Base-by-base conservation (phyloP, 2,797 vertebrate species). In the Rhynchotus rufescens region DNA sequence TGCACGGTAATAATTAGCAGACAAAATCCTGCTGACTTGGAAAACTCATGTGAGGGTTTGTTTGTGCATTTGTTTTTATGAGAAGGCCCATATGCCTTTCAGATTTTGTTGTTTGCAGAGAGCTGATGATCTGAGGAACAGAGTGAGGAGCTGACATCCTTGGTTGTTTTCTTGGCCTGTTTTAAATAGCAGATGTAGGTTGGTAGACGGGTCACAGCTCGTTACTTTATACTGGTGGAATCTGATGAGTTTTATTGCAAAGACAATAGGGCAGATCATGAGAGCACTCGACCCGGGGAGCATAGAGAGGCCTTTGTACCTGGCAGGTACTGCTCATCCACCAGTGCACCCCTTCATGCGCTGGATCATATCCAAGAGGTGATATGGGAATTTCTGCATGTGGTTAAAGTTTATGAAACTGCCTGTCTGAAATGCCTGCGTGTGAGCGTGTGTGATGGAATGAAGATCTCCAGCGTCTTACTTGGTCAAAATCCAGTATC, bases 41-140 rank as follows among this genome's bases (percentile, higher is more conserved):
- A 92, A 92, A 94, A 92, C 82, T 84, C 86, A 81, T 94, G 71
- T 86, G 84, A 87, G 74, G 84, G 84, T 93, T 90, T 96, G 94
- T 95, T 95, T 94, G 92, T 81, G 67, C 93, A 79, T 95, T 96
- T 96, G 87, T 89, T 96, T 96, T 94, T 93, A 93, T 94, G 93
- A 94, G 93, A 81, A 85, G 82, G 86, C 89, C 95, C 95, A 96
- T 96, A 94, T 95, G 95, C 93, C 84, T 92, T 77, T 96, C 90
- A 83, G 84, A 76, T 94, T 96, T 81, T 92, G 91, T 94, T 94
- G 89, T 95, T 90, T 90, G 76, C 93, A 86, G 84, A 45, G 89
- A 88, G 64, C 1, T 92, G 94, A 93, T 89, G 95, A 94, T 94
- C 94, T 94, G 94, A 90, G 84, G 94, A 92, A 87, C 77, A 68